Evolutionary conservation across 2,113 vertebrate genomes (phyloP).

Genomic region (Glaucidium brasilianum): DNA sequence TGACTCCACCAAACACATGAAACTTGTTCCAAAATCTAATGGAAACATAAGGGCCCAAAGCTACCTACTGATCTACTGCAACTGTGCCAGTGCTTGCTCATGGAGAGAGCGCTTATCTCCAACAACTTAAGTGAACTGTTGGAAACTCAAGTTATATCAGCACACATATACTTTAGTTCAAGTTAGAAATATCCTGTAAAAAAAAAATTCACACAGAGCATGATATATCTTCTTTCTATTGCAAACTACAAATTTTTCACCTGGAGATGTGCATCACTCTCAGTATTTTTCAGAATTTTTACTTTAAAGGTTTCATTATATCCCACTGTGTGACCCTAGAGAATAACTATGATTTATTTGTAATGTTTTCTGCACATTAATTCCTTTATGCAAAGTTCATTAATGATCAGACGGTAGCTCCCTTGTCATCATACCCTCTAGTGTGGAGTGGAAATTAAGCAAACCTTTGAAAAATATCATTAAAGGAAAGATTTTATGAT

Average conservation of each 20-base stretch:
- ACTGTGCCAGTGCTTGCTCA: neutral
- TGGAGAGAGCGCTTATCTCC: neutral
- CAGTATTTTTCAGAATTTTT: neutral
- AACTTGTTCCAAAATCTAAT: constrained; percentile 18
- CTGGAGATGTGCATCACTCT: accelerated
- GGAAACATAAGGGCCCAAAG: neutral
- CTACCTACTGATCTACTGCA: neutral
- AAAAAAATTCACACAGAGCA: neutral
- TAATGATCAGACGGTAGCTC: neutral
- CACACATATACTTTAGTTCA: neutral
- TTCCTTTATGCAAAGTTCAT: neutral
- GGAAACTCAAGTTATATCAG: neutral
- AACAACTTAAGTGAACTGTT: neutral
- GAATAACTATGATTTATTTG: neutral
- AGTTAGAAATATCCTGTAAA: neutral
- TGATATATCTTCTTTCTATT: neutral
- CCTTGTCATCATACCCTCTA: neutral
- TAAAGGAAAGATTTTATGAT: neutral
- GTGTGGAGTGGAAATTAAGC: neutral
- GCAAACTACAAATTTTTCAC: neutral
- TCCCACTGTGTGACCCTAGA: neutral
- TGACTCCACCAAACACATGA: neutral
- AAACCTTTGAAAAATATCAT: constrained; percentile 8
- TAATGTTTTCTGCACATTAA: neutral
- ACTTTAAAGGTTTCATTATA: neutral